These are phyloP conservation scores for Euzophera pinguis DNA, from an alignment of 2,888 invertebrate species.

Conservation along the genomic window DNA sequence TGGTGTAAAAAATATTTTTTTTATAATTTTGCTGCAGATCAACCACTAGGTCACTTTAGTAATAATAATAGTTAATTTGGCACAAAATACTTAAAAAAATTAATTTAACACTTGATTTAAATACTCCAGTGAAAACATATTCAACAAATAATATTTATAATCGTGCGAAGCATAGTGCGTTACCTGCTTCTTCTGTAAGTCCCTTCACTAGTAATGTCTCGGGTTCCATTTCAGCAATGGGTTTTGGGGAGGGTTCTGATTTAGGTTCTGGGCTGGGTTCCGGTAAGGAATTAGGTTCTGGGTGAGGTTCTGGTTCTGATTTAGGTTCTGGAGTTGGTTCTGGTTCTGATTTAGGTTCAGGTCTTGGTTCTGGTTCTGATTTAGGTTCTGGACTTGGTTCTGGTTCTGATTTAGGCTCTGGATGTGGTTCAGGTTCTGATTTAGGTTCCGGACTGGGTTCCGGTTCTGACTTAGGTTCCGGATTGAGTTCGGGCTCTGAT, in stretches of 20 bases:
- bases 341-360: slow-evolving; percentile 61
- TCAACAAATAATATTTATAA: too few relatives aligned
- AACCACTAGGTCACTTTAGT: too few relatives aligned
- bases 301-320: slow-evolving; percentile 54
- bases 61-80: too few relatives aligned
- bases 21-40: too few relatives aligned
- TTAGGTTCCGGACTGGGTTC: slow-evolving; percentile 59
- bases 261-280: slow-evolving; percentile 50
- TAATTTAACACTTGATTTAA: background rate
- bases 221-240: slow-evolving; percentile 66
- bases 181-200: slow-evolving; percentile 73
- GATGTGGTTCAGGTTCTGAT: slow-evolving; percentile 53
- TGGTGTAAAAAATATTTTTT: too few relatives aligned
- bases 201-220: slow-evolving; percentile 74
- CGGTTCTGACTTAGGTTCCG: slow-evolving; percentile 49
- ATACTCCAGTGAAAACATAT: slow-evolving; percentile 6
- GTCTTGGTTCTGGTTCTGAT: slow-evolving; percentile 61
- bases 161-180: slow-evolving; percentile 61
- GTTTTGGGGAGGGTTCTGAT: slow-evolving; percentile 43
- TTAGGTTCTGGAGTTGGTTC: slow-evolving; percentile 57
- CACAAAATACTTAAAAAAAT: too few relatives aligned
- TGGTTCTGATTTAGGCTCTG: slow-evolving; percentile 50
- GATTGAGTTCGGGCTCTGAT: slow-evolving; percentile 56
- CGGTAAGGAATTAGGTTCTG: slow-evolving; percentile 42
- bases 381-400: slow-evolving; percentile 61